Conservation (phyloP, 2,888 invertebrate genomes). For the Dasypogon diadema region DNA sequence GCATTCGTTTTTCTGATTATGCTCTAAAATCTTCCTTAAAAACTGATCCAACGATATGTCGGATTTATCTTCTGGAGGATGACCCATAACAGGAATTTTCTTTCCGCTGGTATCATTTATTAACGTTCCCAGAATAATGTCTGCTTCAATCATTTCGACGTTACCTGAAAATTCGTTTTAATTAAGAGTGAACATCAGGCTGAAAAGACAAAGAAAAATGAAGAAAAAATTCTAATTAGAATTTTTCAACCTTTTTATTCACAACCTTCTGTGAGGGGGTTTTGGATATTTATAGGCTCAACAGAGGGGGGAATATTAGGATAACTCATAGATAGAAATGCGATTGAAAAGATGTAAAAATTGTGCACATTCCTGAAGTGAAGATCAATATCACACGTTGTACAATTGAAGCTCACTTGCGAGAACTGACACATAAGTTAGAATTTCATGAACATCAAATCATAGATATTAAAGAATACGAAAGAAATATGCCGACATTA, state of each 20-base stretch:
- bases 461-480: too few relatives aligned
- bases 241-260: background rate
- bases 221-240: conserved; percentile 26
- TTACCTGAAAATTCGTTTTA: conserved; percentile 66
- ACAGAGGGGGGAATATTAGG: too few relatives aligned
- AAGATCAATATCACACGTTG: too few relatives aligned
- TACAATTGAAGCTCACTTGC: too few relatives aligned
- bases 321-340: too few relatives aligned
- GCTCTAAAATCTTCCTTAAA: conserved; percentile 72
- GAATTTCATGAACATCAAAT: too few relatives aligned
- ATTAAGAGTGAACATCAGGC: conserved; percentile 32
- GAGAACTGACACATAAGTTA: too few relatives aligned
- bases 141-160: conserved; percentile 87
- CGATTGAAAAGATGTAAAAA: too few relatives aligned
- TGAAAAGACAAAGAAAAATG: conserved; percentile 27
- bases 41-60: conserved; percentile 83
- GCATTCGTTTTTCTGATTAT: conserved; percentile 68
- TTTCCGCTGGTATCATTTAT: conserved; percentile 69
- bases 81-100: conserved; percentile 85
- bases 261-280: background rate
- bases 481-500: too few relatives aligned
- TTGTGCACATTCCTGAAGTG: too few relatives aligned
- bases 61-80: conserved; percentile 80
- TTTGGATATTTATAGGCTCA: too few relatives aligned
- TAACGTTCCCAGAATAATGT: conserved; percentile 78